A percentile compares a stretch with the other conserved stretches of the same genome.
These are phyloP conservation scores for Chrysaora quinquecirrha DNA, from an alignment of 30 jellyfish, hydroid and myxozoan species.

Conservation along the genomic window DNA sequence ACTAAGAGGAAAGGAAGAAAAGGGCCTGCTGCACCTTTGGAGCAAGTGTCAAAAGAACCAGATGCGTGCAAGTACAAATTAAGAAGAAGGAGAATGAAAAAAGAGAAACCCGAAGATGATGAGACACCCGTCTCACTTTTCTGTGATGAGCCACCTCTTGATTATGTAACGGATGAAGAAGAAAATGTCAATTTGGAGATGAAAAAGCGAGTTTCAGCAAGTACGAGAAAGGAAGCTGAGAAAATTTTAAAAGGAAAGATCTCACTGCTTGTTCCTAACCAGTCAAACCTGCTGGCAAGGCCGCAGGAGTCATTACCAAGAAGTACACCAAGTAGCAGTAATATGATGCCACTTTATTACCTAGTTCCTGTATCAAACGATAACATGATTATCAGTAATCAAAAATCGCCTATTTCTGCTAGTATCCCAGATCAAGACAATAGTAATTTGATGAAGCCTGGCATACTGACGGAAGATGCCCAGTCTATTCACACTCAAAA, in stretches of 20 bases:
- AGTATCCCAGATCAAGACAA: background rate
- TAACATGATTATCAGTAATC: background rate
- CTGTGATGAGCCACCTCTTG: slow-evolving; percentile 20
- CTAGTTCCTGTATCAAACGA: too few species aligned
- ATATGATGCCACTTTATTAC: background rate
- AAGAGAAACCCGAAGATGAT: background rate
- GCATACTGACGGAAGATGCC: background rate
- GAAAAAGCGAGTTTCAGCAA: background rate
- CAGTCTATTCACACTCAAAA: background rate
- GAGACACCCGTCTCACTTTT: background rate
- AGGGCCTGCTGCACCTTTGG: too few species aligned
- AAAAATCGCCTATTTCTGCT: background rate
- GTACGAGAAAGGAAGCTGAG: slow-evolving; percentile 38
- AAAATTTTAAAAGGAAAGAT: slow-evolving; percentile 42
- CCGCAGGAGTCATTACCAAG: too few species aligned
- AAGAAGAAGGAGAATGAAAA: too few species aligned
- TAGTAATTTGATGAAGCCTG: background rate
- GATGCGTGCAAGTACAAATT: too few species aligned
- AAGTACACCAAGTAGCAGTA: background rate
- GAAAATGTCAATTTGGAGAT: too few species aligned
- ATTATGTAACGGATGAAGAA: background rate
- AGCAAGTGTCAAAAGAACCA: too few species aligned
- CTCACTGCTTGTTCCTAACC: slow-evolving; percentile 7
- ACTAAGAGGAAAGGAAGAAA: too few species aligned
- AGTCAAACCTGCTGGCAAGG: too few species aligned